These are phyloP conservation scores for Melanchra persicariae DNA, from an alignment of 2,888 invertebrate genomes.

Conservation along the genomic window DNA sequence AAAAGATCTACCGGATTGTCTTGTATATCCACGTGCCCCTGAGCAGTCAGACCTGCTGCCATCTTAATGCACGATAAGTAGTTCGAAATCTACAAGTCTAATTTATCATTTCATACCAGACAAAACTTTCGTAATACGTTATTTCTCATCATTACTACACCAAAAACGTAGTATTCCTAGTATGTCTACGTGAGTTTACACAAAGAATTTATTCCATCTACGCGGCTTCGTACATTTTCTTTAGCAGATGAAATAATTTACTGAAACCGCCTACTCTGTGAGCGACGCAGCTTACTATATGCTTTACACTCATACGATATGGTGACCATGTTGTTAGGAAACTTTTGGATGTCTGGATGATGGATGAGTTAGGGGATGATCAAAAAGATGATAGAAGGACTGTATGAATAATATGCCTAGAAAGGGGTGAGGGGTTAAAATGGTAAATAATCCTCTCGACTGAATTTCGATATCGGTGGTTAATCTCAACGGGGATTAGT, in stretches of 20 bases:
- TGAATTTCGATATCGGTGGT: no score
- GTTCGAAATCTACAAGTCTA: neutral
- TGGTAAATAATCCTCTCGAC: no score
- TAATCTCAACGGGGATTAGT: no score
- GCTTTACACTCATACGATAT: constrained; percentile 31
- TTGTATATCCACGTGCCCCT: no score
- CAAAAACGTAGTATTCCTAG: neutral
- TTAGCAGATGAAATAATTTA: constrained; percentile 61
- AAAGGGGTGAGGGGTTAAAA: no score
- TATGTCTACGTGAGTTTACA: constrained; percentile 9
- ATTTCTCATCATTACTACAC: neutral
- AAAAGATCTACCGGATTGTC: no score
- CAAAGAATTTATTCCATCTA: constrained; percentile 45
- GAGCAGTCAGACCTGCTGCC: no score
- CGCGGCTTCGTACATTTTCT: constrained; percentile 31
- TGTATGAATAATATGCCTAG: no score
- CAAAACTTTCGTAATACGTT: constrained; percentile 5
- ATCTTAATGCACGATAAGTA: no score
- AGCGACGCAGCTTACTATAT: constrained; percentile 39
- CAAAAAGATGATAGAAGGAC: neutral
- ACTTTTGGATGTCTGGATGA: neutral
- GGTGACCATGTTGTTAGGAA: constrained; percentile 31
- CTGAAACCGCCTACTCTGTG: constrained; percentile 51
- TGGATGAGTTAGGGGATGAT: neutral
- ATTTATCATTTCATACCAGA: neutral